Evolutionary conservation across 2,113 vertebrate species (phyloP).

Genomic region (Pseudolaguvia tuberculata): DNA sequence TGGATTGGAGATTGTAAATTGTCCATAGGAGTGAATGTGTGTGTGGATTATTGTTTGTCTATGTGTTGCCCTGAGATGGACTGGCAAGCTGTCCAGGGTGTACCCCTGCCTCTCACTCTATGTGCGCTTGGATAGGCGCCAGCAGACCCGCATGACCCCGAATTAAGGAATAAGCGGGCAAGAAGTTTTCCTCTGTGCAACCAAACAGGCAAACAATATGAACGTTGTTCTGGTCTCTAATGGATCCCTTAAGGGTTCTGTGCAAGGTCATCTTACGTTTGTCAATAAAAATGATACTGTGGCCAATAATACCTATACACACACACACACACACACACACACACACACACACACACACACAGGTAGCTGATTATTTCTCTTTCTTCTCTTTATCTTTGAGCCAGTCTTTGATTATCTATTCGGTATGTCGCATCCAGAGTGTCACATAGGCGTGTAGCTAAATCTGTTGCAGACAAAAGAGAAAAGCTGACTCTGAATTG

Average conservation of each 20-base stretch:
- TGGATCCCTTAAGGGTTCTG: slow-evolving; percentile 32
- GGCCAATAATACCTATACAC: slow-evolving; percentile 2
- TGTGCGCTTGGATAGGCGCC: too few relatives aligned
- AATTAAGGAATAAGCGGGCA: too few relatives aligned
- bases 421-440: slow-evolving; percentile 33
- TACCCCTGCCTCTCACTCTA: too few relatives aligned
- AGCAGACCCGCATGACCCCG: too few relatives aligned
- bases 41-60: too few relatives aligned
- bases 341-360: not conserved
- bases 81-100: too few relatives aligned
- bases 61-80: too few relatives aligned
- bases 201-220: slow-evolving; percentile 38
- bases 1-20: too few relatives aligned
- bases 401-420: slow-evolving; percentile 50
- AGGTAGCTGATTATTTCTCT: slow-evolving; percentile 46
- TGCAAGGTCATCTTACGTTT: slow-evolving; percentile 45
- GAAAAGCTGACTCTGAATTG: slow-evolving; percentile 30
- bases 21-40: too few relatives aligned
- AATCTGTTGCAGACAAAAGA: slow-evolving; percentile 44
- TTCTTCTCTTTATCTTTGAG: slow-evolving; percentile 40
- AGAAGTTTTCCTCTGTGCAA: not conserved
- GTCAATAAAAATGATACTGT: slow-evolving; percentile 49
- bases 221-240: slow-evolving; percentile 32
- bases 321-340: slow-evolving; percentile 2
- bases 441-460: slow-evolving; percentile 6